phyloP scores from a whole-genome alignment of 2,113 vertebrate species.

The Hippocampus guttulatus region DNA sequence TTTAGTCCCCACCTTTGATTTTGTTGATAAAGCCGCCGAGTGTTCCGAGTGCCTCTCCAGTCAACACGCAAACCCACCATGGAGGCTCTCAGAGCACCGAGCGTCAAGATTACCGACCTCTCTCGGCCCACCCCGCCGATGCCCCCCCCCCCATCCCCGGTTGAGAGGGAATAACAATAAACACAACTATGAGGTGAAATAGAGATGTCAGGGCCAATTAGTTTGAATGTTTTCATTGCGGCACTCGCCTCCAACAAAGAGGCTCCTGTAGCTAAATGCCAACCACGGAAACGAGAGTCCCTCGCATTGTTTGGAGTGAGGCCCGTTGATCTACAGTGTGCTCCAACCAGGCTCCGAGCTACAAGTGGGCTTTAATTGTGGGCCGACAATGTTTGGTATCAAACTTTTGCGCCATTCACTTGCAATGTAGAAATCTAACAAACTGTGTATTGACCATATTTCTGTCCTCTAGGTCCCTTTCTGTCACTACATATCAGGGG shows the following conservation, averaged over 20 bases:
- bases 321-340: background rate
- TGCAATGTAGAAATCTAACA: background rate
- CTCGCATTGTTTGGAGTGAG: slow-evolving; percentile 12
- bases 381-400: background rate
- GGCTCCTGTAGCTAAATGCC: slow-evolving; percentile 22
- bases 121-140: slow-evolving; percentile 28
- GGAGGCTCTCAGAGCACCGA: slow-evolving; percentile 42
- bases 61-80: slow-evolving; percentile 41
- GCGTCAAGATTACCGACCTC: slow-evolving; percentile 29
- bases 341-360: background rate
- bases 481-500: no score
- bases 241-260: slow-evolving; percentile 22
- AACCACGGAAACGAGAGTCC: slow-evolving; percentile 5
- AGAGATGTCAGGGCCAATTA: slow-evolving; percentile 43
- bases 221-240: slow-evolving; percentile 28
- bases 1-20: slow-evolving; percentile 9
- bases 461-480: no score
- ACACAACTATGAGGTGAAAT: slow-evolving; percentile 31
- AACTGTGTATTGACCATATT: no score
- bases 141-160: background rate
- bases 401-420: background rate
- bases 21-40: slow-evolving; percentile 17
- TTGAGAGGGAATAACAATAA: slow-evolving; percentile 31
- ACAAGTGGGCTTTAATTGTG: slow-evolving; percentile 1
- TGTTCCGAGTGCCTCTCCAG: slow-evolving; percentile 52